Conservation (phyloP, 2,113 vertebrate genomes). For the Podilymbus podiceps region DNA sequence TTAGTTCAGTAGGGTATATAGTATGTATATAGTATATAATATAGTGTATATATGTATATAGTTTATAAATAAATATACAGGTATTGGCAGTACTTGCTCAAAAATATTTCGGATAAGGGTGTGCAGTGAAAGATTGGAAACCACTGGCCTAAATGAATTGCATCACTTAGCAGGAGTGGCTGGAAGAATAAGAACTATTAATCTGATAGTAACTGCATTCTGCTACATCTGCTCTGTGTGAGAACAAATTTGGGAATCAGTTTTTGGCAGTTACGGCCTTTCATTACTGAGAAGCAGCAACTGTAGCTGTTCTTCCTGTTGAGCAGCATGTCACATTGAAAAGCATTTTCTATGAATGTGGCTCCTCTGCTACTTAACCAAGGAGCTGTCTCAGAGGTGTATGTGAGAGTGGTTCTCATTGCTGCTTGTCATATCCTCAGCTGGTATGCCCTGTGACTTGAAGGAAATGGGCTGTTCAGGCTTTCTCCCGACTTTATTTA, state of each 20-base stretch:
- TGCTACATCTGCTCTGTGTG: neutral
- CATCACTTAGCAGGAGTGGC: neutral
- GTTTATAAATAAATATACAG: neutral
- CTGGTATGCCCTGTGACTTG: neutral
- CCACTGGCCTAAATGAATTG: neutral
- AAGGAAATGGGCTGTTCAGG: neutral
- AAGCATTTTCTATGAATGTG: neutral
- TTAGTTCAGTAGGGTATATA: neutral
- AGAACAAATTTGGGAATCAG: neutral
- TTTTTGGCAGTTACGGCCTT: neutral
- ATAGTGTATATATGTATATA: no score
- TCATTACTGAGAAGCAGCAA: neutral
- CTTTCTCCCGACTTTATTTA: fast-evolving
- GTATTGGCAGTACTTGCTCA: neutral
- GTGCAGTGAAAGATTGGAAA: neutral
- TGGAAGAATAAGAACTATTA: neutral
- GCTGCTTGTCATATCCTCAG: neutral
- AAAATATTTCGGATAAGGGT: neutral
- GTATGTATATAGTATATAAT: neutral
- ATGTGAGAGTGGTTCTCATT: neutral
- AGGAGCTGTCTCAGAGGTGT: neutral
- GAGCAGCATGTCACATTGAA: fast-evolving
- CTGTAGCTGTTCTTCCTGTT: neutral
- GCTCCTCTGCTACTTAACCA: neutral
- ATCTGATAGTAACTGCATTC: neutral